Evolutionary conservation across 1,140 invertebrate genomes (phyloP), one percentile per base, ranked within the genome.

Genomic region (Nylanderia fulva): DNA sequence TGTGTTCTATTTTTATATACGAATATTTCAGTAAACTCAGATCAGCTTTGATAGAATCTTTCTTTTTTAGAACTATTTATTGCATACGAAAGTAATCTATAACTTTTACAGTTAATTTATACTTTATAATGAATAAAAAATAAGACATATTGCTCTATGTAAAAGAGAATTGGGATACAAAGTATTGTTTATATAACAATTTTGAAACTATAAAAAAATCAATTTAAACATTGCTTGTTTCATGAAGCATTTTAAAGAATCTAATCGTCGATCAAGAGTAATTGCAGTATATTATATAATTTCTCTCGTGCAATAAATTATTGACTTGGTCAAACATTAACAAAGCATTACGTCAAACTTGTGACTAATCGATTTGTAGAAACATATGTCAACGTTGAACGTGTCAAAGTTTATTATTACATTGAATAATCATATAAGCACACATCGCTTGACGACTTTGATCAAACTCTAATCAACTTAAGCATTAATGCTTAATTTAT

Each of bases 1-100:
- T 93, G 91, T 94, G 94, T 88, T 90, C 92, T 94, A 94, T 94
- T 94, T 94, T 94, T 94, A 93, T 93, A 93, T 88, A 91, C 90
- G 91, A 92, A 91, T 93, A 89, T 94, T 94, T 94, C 91, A 94
- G 88, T 94, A 94, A 94, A 94, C 88, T 84, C 92, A 90, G 85
- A 91, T 86, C 85, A 88, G 77, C 86, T 87, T 91, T 68, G 83
- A 90, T 74, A 86, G 64, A 15, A 61, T 36, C 21, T 39, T 61
- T 42, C n/a, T 18, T 33, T 6, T 18, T 61, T 27, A 29, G 0
- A 13, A 15, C 27, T 33, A 61, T 8, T 61, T 33, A 39, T 45
- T 24, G 7, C 2, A 29, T 29, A 24, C 24, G 24, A 24, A 39
- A 29, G 9, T 29, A 5, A 0, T n/a, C n/a, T 29, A 75, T 3